Evolutionary conservation across 2,888 invertebrate genomes (phyloP).

Genomic region (Parascotia fuliginaria): DNA sequence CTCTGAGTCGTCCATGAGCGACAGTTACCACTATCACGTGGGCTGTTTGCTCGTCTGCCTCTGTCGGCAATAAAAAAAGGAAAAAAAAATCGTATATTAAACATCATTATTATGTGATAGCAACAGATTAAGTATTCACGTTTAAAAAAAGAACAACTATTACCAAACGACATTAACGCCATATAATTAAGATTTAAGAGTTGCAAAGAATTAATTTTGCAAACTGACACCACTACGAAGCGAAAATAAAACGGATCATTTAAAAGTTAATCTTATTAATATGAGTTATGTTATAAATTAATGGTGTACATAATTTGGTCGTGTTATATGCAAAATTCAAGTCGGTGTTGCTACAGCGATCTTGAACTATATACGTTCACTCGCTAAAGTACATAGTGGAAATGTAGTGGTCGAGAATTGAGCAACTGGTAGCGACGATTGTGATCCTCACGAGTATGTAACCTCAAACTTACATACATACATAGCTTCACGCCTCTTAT

Average conservation of each 20-base stretch:
- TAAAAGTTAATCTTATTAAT: constrained; percentile 25
- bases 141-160: constrained; percentile 29
- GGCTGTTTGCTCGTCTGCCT: no score
- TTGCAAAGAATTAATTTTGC: constrained; percentile 31
- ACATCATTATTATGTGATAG: constrained; percentile 23
- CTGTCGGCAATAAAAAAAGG: no score
- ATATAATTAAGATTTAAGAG: constrained; percentile 45
- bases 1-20: no score
- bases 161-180: constrained; percentile 39
- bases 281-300: constrained; percentile 22
- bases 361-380: constrained; percentile 50
- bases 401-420: constrained; percentile 43
- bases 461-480: neutral
- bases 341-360: constrained; percentile 45
- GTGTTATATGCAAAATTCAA: constrained; percentile 46
- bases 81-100: neutral
- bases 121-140: constrained; percentile 23
- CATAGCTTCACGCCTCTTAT: no score
- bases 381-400: constrained; percentile 50
- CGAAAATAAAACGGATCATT: constrained; percentile 1
- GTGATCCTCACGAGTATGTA: constrained; percentile 23
- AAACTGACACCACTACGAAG: constrained; percentile 30
- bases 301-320: constrained; percentile 15
- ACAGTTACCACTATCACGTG: no score
- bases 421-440: constrained; percentile 34